Base-by-base conservation (phyloP, 2,113 vertebrate genomes). In the Austrofundulus limnaeus region DNA sequence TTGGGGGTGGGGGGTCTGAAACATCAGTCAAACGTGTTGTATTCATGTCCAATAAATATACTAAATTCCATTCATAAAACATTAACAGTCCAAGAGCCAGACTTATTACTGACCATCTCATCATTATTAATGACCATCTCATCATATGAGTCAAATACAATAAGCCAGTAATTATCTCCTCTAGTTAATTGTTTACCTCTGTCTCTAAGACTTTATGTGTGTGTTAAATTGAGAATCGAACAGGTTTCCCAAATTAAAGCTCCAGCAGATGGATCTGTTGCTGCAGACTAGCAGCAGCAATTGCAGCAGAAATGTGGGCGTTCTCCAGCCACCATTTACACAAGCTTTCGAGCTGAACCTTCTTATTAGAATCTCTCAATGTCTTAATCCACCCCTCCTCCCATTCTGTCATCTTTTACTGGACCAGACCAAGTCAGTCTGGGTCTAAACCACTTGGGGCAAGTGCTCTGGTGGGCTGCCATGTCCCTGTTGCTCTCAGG, bases 401-500 rank as follows among this genome's bases (percentile, higher is more conserved):
- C 47, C 50, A 38, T 10, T 10, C 28, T 46, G 14, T 19, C 42
- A 43, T 58, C 65, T 46, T 10, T 34, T 19, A 59, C 39, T 4
- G 1, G 55, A 70, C 77, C 80, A 72, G 65, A 71, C 72, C 68
- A 17, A 77, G 65, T 72, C 65, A 63, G 72, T 67, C 28, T 62
- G 70, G 66, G 55, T 58, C 62, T 17, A 64, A 77, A 66, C 59
- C 80, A 83, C 79, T 83, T 6, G 51, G 74, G 78, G 80, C 39
- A n/a, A 62, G 73, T 70, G 74, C 61, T 76, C 68, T 67, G 75
- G 83, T 83, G 77, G 70, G 64, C 74, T 72, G 82, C 71, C 72
- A 66, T 75, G 82, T 85, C 82, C 75, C 78, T 21, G 31, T 67
- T 75, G 63, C 79, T 80, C 80, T 82, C 80, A 61, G 68, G 80